Conservation (phyloP, 1,140 invertebrate genomes). For the Alviniconcha marisindica region DNA sequence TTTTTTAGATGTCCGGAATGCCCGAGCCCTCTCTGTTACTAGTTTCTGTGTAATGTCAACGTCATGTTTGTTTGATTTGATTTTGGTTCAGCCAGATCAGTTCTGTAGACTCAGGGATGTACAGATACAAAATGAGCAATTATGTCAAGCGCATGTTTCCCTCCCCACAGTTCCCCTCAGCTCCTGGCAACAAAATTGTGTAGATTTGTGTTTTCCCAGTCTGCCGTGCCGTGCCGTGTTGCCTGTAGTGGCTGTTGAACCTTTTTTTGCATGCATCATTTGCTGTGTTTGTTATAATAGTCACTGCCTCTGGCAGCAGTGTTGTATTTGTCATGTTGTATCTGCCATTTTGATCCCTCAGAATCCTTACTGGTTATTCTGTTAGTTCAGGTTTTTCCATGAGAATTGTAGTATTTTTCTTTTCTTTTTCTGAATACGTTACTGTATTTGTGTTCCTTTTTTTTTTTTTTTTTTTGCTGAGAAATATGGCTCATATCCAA, state of each 20-base stretch:
- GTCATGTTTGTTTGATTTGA: no score
- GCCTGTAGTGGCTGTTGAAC: no score
- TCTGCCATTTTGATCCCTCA: slow-evolving; percentile 32
- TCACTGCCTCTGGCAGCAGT: neutral
- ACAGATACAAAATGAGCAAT: neutral
- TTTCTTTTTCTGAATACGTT: neutral
- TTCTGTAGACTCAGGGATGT: slow-evolving; percentile 2
- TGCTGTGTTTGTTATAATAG: no score
- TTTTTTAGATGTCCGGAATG: neutral
- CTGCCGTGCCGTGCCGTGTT: no score
- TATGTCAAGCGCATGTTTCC: neutral
- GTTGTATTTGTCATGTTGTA: neutral
- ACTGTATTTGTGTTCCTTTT: neutral
- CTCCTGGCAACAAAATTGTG: no score
- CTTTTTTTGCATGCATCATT: no score
- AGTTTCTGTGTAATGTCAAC: no score
- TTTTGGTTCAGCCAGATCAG: no score
- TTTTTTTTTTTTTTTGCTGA: neutral
- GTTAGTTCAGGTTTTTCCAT: neutral
- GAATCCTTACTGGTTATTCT: slow-evolving; percentile 8
- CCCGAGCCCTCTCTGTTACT: no score
- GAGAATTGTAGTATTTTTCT: neutral
- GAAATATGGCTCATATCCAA: slow-evolving; percentile 5
- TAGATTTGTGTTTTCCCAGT: no score
- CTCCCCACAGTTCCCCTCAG: no score